Evolutionary conservation across 2,113 vertebrate genomes (phyloP).

Genomic region (Phoxinus phoxinus): DNA sequence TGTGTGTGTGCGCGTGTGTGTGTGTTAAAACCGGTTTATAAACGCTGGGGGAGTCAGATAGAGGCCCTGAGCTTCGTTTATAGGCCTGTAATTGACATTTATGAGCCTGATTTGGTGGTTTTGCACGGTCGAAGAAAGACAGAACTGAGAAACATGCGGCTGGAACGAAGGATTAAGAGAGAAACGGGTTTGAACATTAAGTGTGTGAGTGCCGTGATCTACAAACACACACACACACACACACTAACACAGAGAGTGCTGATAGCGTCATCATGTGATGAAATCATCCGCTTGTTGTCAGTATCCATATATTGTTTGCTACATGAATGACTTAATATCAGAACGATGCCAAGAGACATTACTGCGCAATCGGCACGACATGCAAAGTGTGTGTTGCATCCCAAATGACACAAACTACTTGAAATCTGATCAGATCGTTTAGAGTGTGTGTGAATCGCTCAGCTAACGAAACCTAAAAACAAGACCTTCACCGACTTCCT

Average conservation of each 20-base stretch:
- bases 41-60: neutral
- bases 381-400: neutral
- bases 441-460: too few relatives aligned
- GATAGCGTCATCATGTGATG: neutral
- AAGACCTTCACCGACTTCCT: too few relatives aligned
- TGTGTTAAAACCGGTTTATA: neutral
- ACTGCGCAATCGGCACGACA: neutral
- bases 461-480: too few relatives aligned
- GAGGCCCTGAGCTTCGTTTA: constrained; percentile 64
- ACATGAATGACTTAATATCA: neutral
- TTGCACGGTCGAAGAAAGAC: constrained; percentile 50
- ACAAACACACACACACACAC: neutral
- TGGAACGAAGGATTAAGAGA: neutral
- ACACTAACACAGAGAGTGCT: neutral
- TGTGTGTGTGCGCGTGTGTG: too few relatives aligned
- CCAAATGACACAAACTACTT: neutral
- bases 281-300: neutral
- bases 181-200: too few relatives aligned
- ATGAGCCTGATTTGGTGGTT: constrained; percentile 66
- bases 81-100: constrained; percentile 73
- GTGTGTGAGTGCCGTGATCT: neutral
- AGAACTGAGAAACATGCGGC: constrained; percentile 21
- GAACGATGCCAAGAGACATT: neutral
- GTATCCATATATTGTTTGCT: neutral
- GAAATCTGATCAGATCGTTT: neutral